These are phyloP conservation scores for Catocala nupta DNA, from an alignment of 2,888 invertebrate genomes.

Conservation along the genomic window DNA sequence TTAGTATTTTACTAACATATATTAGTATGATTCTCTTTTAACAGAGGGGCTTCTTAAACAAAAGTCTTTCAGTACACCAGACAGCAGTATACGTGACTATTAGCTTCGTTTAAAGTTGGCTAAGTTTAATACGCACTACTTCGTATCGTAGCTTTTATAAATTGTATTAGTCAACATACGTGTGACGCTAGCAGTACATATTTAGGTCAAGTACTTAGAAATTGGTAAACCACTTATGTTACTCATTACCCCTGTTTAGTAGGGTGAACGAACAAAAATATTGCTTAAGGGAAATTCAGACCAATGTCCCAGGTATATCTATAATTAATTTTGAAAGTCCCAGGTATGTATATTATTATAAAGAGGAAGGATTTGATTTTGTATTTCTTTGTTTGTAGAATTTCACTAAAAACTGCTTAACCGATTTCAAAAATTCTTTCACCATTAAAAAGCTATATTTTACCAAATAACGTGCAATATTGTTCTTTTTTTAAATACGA, in stretches of 20 bases:
- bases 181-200: slow-evolving; percentile 34
- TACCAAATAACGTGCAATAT: no score
- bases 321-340: no score
- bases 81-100: slow-evolving; percentile 10
- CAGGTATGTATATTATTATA: no score
- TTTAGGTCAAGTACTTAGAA: slow-evolving; percentile 76
- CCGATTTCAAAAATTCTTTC: no score
- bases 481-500: no score
- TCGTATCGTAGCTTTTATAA: slow-evolving; percentile 42
- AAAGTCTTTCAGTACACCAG: background rate
- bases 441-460: no score
- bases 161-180: slow-evolving; percentile 55
- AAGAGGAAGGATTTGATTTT: no score
- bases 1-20: background rate
- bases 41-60: background rate
- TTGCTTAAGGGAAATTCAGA: no score
- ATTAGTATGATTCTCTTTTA: background rate
- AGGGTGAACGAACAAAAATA: no score
- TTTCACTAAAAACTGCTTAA: no score
- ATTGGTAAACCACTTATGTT: slow-evolving; percentile 58
- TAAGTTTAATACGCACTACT: slow-evolving; percentile 26
- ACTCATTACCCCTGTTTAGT: slow-evolving; percentile 46
- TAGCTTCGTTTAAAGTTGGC: slow-evolving; percentile 22
- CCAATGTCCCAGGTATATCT: no score
- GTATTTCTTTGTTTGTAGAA: no score